Conservation (phyloP, 2,113 vertebrate species). For the Typhlomys cinereus region DNA sequence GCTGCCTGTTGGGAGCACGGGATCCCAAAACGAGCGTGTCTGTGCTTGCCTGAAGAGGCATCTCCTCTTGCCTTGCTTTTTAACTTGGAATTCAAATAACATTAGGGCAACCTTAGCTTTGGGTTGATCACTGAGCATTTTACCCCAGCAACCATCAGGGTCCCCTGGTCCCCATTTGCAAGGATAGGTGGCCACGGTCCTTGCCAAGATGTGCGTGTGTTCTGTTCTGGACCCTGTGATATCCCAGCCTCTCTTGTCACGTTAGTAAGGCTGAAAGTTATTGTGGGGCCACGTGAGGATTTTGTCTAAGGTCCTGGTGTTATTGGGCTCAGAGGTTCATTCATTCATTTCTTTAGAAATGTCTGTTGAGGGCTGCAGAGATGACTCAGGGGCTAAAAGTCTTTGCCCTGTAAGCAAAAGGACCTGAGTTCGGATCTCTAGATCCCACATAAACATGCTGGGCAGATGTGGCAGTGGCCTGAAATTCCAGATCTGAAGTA, state of each 20-base stretch:
- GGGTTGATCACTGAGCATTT: background rate
- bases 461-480: too few relatives aligned
- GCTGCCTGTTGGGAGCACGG: rapidly evolving
- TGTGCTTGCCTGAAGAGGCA: rapidly evolving
- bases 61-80: background rate
- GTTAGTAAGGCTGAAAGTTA: too few relatives aligned
- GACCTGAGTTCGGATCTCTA: too few relatives aligned
- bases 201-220: background rate
- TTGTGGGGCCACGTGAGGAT: rapidly evolving
- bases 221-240: background rate
- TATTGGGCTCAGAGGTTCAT: background rate
- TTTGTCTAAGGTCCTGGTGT: too few relatives aligned
- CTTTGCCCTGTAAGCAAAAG: too few relatives aligned
- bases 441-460: too few relatives aligned
- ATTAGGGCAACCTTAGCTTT: background rate
- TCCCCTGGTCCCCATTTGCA: rapidly evolving
- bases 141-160: rapidly evolving
- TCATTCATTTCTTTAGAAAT: background rate
- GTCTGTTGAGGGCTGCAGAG: background rate
- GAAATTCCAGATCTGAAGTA: too few relatives aligned
- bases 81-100: background rate
- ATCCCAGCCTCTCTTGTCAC: background rate
- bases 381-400: too few relatives aligned
- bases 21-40: rapidly evolving
- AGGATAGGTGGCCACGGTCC: rapidly evolving